Percentiles rank a stretch among this genome's conserved stretches.
phyloP scores from a whole-genome alignment of 2,113 vertebrate species.

The Hemicordylus capensis region DNA sequence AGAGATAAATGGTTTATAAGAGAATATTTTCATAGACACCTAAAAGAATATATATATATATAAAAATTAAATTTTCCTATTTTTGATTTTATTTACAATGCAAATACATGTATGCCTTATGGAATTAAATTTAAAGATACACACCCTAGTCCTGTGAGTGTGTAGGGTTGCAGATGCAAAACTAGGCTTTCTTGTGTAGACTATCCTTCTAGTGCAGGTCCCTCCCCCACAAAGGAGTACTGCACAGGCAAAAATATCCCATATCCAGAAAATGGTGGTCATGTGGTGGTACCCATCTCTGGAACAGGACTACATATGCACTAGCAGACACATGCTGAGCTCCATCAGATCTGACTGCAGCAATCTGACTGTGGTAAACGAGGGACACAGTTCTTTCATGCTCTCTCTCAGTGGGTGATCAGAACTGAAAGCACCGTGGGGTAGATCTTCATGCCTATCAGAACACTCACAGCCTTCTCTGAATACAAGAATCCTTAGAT shows the following conservation, averaged over 20 bases:
- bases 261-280: background rate
- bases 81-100: constrained; percentile 79
- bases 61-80: constrained; percentile 81
- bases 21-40: constrained; percentile 84
- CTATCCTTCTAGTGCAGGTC: background rate
- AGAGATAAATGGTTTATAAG: constrained; percentile 77
- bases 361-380: background rate
- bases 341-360: no score
- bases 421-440: background rate
- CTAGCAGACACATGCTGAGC: background rate
- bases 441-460: background rate
- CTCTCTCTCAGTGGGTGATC: background rate
- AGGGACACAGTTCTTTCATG: background rate
- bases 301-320: background rate
- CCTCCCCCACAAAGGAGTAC: background rate
- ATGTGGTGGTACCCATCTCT: no score
- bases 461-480: background rate
- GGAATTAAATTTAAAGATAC: constrained; percentile 81
- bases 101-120: constrained; percentile 79
- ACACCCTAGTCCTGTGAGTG: background rate
- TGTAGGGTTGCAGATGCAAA: background rate
- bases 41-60: constrained; percentile 78
- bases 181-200: background rate
- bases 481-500: background rate
- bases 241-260: background rate